Conservation (phyloP, 1,140 invertebrate genomes). For the Drosophila leontia region DNA sequence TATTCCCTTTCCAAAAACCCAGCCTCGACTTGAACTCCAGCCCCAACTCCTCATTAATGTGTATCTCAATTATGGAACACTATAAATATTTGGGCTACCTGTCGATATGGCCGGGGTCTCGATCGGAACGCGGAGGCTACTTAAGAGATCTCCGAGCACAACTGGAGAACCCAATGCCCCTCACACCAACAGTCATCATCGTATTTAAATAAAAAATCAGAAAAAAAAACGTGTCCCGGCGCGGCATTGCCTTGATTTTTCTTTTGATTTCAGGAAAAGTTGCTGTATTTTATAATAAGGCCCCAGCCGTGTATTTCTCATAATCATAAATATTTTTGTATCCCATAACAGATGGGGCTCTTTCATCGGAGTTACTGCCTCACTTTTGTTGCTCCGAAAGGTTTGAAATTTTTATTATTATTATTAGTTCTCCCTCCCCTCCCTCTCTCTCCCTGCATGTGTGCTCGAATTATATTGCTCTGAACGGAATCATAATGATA, state of each 20-base stretch:
- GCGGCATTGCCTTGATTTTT: constrained; percentile 69
- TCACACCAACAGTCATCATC: constrained; percentile 21
- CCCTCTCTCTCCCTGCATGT: constrained; percentile 5
- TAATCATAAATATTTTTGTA: constrained; percentile 82
- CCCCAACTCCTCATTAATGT: constrained; percentile 72
- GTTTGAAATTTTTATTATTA: constrained; percentile 63
- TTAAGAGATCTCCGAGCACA: constrained; percentile 60
- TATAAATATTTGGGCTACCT: constrained; percentile 83
- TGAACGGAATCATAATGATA: constrained; percentile 68
- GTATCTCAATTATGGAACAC: constrained; percentile 83
- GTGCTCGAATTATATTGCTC: constrained; percentile 44
- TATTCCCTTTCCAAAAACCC: constrained; percentile 11
- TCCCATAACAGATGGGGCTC: constrained; percentile 38
- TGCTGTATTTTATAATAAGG: constrained; percentile 82
- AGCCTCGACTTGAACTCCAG: background rate
- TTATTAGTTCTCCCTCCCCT: constrained; percentile 31
- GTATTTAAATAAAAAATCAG: constrained; percentile 64
- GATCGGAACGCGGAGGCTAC: constrained; percentile 50
- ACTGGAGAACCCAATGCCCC: constrained; percentile 15
- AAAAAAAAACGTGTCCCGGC: constrained; percentile 34
- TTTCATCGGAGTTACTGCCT: constrained; percentile 32
- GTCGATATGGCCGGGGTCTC: constrained; percentile 63
- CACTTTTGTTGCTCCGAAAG: constrained; percentile 36
- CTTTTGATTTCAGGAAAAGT: constrained; percentile 80
- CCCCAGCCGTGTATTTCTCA: constrained; percentile 74